These are phyloP conservation scores for Bellardia pandia DNA, from an alignment of 2,888 invertebrate genomes.

Conservation along the genomic window DNA sequence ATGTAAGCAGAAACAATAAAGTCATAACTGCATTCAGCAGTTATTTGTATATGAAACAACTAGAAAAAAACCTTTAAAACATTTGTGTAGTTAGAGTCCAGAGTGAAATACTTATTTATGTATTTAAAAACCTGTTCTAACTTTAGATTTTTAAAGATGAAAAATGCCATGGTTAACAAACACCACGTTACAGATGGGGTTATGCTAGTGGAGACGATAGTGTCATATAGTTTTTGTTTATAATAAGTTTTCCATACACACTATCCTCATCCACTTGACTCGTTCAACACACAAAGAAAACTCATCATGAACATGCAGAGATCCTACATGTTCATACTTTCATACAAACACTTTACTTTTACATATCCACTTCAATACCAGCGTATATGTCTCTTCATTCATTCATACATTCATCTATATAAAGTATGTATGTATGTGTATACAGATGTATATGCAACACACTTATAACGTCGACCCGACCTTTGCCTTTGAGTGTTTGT, in stretches of 20 bases:
- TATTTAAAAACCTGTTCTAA: not conserved
- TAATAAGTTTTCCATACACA: not conserved
- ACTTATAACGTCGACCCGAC: slow-evolving; percentile 68
- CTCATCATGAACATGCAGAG: slow-evolving; percentile 19
- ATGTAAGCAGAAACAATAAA: not conserved
- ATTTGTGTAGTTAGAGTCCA: not conserved
- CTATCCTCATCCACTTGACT: slow-evolving; percentile 19
- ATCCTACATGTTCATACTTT: slow-evolving; percentile 4
- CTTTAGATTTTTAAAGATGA: not conserved
- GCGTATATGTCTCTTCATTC: not conserved
- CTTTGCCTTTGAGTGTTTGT: slow-evolving; percentile 71
- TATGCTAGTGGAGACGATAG: not conserved
- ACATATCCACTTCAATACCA: slow-evolving; percentile 21
- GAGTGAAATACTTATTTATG: not conserved
- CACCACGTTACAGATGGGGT: no score
- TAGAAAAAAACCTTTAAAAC: not conserved
- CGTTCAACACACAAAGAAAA: slow-evolving; percentile 23
- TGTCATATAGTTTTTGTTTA: not conserved
- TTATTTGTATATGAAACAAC: not conserved
- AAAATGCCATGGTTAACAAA: not conserved
- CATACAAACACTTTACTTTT: slow-evolving; percentile 45
- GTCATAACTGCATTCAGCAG: not conserved
- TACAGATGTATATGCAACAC: not conserved
- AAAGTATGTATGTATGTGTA: not conserved
- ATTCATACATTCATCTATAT: not conserved